phyloP scores from a whole-genome alignment of 2,113 vertebrate genomes.

The Ceyx margarethae region DNA sequence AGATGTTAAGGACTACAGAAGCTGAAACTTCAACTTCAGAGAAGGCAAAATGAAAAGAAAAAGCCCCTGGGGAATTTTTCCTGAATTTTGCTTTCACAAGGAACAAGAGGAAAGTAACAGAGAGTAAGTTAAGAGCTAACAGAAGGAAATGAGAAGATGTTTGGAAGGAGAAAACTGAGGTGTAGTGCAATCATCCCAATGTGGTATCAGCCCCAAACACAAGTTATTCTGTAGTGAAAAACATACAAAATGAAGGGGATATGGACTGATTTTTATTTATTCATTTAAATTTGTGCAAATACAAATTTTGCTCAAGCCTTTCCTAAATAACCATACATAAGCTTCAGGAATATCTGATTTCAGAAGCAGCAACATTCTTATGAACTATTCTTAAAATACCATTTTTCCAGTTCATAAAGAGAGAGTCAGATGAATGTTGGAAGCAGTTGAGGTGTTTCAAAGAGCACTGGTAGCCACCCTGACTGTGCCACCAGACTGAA shows the following conservation, averaged over 20 bases:
- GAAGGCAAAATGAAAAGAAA: not conserved
- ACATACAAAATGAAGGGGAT: not conserved
- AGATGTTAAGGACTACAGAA: not conserved
- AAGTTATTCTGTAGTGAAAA: not conserved
- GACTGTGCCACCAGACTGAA: not conserved
- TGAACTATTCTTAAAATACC: not conserved
- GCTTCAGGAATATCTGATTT: not conserved
- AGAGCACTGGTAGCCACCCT: not conserved
- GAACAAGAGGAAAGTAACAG: not conserved
- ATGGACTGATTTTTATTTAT: not conserved
- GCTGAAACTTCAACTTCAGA: not conserved
- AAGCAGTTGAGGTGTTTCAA: constrained; percentile 14
- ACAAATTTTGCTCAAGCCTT: not conserved
- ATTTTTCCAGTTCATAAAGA: constrained; percentile 6
- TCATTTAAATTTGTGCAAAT: not conserved
- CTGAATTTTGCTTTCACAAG: not conserved
- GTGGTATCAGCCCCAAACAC: not conserved
- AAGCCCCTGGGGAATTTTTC: not conserved
- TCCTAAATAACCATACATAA: not conserved
- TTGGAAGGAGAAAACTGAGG: not conserved
- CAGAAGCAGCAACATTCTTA: not conserved
- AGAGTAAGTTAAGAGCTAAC: not conserved
- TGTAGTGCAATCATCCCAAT: not conserved
- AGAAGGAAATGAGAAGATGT: not conserved
- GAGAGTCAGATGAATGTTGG: not conserved